Base-by-base conservation (phyloP, 2,888 invertebrate species). In the Sarcophaga subvicina region DNA sequence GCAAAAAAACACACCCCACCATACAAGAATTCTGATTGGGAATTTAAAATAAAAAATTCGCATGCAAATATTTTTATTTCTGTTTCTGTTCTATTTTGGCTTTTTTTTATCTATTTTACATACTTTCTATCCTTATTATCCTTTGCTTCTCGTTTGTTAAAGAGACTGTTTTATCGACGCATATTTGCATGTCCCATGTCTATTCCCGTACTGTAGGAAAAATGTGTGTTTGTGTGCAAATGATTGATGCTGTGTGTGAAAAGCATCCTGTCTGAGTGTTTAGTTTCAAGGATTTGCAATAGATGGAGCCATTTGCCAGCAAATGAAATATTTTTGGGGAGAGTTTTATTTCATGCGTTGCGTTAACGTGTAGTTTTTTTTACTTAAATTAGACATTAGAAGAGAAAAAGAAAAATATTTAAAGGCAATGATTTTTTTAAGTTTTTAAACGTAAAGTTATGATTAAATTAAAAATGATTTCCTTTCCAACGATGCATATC, bases 81-180 rank as follows among this genome's bases (percentile, higher is more conserved):
- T n/a, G 20, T 17, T 11, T 49, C 6, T 25, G 0, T 3, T n/a
- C 22, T 22, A 22, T 22, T 59, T 17, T 59, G 0, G 54, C 2
- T 37, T 12, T 20, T 60, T 45, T 49, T 17, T 10, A 25, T 54
- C 54, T 71, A 27, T 59, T 78, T 63, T 66, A 54, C 17, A 54
- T 54, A 17, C 54, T 17, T 0, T 75, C 59, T 64, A 25, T 49
- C 54, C n/a, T 54, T 54, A 54, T 67, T 59, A 70, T 45, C 64
- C n/a, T 64, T 54, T 25, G 0, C 63, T 27, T 59, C 78, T 72
- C 83, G 0, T 37, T 37, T 2, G 37, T 37, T 37, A 60, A 70
- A 47, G 72, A 17, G 0, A 83, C 83, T 73, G 83, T 67, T 20
- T 83, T 86, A 75, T 79, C 81, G 78, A 79, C 85, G 22, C 4